phyloP scores from a whole-genome alignment of 2,888 invertebrate genomes.

The Tridacna gigas region DNA sequence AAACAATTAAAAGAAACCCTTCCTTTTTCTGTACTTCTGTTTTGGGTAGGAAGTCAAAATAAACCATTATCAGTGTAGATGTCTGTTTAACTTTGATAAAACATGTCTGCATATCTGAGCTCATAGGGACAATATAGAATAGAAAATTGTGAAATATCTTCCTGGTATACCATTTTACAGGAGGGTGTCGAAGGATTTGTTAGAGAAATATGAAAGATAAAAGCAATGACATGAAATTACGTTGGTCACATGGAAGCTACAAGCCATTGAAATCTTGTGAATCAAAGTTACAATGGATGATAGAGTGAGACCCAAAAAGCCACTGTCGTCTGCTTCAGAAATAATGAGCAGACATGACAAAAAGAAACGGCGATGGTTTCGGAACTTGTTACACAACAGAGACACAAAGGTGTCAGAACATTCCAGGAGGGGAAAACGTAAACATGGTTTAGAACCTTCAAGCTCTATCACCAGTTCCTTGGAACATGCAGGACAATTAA shows the following conservation, averaged over 20 bases:
- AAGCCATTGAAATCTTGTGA: slow-evolving; percentile 9
- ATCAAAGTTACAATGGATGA: slow-evolving; percentile 16
- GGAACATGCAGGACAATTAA: slow-evolving; percentile 57
- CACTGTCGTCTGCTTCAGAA: slow-evolving; percentile 68
- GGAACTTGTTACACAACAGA: slow-evolving; percentile 42
- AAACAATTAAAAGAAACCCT: too few relatives aligned
- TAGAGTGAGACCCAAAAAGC: slow-evolving; percentile 42
- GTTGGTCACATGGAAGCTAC: not conserved
- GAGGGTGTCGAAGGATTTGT: too few relatives aligned
- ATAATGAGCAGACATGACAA: slow-evolving; percentile 70
- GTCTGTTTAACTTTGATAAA: too few relatives aligned
- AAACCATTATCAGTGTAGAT: too few relatives aligned
- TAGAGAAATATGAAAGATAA: too few relatives aligned
- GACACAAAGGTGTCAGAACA: slow-evolving; percentile 25
- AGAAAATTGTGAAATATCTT: too few relatives aligned
- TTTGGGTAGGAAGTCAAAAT: too few relatives aligned
- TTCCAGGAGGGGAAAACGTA: not conserved
- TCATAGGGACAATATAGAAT: too few relatives aligned
- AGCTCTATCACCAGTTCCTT: slow-evolving; percentile 48
- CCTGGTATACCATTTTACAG: too few relatives aligned
- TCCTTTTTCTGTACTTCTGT: too few relatives aligned
- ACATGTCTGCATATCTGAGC: too few relatives aligned
- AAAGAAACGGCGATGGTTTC: slow-evolving; percentile 64
- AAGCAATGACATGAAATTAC: too few relatives aligned
- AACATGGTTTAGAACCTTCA: not conserved